phyloP scores from a whole-genome alignment of 1,140 invertebrate species.

The Idris sp. region DNA sequence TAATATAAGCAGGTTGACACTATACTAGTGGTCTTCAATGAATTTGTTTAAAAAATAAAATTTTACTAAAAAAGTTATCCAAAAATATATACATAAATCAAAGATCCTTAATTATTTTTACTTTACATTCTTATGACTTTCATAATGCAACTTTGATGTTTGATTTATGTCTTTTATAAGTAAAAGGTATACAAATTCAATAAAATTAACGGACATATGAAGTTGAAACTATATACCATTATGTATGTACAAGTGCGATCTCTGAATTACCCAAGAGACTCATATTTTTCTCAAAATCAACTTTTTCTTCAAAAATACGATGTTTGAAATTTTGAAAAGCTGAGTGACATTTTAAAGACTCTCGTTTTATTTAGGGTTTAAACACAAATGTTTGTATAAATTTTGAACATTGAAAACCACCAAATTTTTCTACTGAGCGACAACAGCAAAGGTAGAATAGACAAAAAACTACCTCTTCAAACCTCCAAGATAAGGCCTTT shows the following conservation, averaged over 20 bases:
- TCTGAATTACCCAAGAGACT: constrained; percentile 14
- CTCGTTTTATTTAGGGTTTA: not conserved
- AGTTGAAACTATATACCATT: constrained; percentile 16
- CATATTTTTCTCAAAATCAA: constrained; percentile 63
- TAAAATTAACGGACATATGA: constrained; percentile 4
- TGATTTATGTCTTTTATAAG: constrained; percentile 20
- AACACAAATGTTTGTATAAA: not conserved
- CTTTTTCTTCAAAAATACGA: constrained; percentile 18
- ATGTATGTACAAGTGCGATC: constrained; percentile 17
- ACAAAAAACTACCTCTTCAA: constrained; percentile 77
- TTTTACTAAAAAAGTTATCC: not conserved
- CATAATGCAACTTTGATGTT: constrained; percentile 22
- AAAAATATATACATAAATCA: constrained; percentile 16
- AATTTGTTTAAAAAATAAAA: constrained; percentile 18
- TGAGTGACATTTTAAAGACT: constrained; percentile 36
- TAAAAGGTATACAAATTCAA: not conserved
- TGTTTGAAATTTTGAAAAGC: no score
- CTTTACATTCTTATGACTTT: not conserved
- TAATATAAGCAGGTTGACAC: constrained; percentile 32
- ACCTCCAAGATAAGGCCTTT: constrained; percentile 77
- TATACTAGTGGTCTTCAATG: constrained; percentile 68
- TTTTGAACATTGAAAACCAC: constrained; percentile 73
- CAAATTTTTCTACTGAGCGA: constrained; percentile 67
- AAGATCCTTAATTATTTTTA: constrained; percentile 16
- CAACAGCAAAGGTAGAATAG: constrained; percentile 71